Conservation (phyloP, 1,140 invertebrate species). For the Hylaeus volcanicus region DNA sequence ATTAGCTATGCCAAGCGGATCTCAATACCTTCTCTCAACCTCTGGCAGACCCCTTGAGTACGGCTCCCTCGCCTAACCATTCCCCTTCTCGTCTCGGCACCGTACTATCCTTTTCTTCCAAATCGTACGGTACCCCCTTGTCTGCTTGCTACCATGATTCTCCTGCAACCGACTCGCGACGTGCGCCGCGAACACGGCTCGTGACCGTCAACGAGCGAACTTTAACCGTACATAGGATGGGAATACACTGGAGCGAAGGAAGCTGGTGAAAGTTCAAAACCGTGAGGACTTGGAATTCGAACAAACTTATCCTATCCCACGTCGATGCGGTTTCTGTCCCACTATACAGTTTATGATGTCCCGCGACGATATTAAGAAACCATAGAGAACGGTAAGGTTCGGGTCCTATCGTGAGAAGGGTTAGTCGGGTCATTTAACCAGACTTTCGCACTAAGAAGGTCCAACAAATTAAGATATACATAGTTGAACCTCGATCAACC, state of each 20-base stretch:
- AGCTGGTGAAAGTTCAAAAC: constrained; percentile 14
- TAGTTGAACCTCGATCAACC: too few relatives aligned
- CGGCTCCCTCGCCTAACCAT: constrained; percentile 22
- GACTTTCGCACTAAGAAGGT: too few relatives aligned
- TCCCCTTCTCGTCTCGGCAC: constrained; percentile 39
- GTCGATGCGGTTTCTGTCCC: constrained; percentile 26
- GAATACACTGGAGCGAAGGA: constrained; percentile 39
- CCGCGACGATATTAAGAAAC: constrained; percentile 19
- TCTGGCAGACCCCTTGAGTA: constrained; percentile 45
- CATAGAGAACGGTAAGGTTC: neutral
- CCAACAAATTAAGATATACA: too few relatives aligned
- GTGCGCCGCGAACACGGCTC: constrained; percentile 50
- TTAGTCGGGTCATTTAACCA: too few relatives aligned
- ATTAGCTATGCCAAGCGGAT: constrained; percentile 70
- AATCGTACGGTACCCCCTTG: constrained; percentile 3
- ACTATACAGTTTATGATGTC: constrained; percentile 25
- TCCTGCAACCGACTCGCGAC: constrained; percentile 54
- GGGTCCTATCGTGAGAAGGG: neutral
- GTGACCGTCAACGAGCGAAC: constrained; percentile 67
- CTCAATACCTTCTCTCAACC: constrained; percentile 60
- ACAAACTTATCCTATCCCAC: constrained; percentile 45
- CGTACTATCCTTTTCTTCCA: constrained; percentile 11
- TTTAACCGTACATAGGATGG: constrained; percentile 63
- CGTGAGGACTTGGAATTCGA: constrained; percentile 15
- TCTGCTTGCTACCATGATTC: constrained; percentile 39